Percentiles rank a stretch among this genome's conserved stretches.
phyloP scores from a whole-genome alignment of 2,888 invertebrate species.

The Idaea straminata region DNA sequence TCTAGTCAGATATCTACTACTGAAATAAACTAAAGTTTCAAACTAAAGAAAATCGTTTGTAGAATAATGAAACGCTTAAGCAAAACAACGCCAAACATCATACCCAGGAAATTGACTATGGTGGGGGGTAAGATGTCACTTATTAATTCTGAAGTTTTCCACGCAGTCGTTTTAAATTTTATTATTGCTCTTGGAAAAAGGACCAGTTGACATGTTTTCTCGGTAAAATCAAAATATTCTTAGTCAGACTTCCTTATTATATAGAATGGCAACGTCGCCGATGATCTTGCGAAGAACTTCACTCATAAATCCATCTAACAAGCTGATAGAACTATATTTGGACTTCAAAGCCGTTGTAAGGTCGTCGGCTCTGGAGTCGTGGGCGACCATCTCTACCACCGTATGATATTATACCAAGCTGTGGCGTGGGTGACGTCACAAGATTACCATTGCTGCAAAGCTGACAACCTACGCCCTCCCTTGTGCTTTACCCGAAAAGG shows the following conservation, averaged over 20 bases:
- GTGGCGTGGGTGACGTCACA: not conserved
- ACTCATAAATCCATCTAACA: constrained; percentile 20
- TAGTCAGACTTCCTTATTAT: constrained; percentile 11
- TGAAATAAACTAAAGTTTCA: too few species aligned
- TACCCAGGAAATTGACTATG: not conserved
- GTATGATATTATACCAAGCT: not conserved
- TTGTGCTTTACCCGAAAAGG: not conserved
- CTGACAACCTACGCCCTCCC: not conserved
- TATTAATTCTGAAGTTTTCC: not conserved
- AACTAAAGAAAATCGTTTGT: too few species aligned
- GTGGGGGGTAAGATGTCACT: not conserved
- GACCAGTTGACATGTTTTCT: not conserved
- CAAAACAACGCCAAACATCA: not conserved
- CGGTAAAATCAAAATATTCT: not conserved
- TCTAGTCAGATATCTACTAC: too few species aligned
- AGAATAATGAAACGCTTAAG: too few species aligned
- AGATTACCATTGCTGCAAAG: not conserved
- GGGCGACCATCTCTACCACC: constrained; percentile 31
- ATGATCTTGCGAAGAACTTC: not conserved
- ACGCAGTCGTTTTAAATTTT: not conserved
- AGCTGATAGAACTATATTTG: constrained; percentile 28
- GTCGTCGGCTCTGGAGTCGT: constrained; percentile 32
- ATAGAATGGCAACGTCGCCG: not conserved
- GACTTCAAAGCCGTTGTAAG: constrained; percentile 28
- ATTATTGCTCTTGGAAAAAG: not conserved